These are phyloP conservation scores for Dorcus hopei DNA, from an alignment of 2,888 invertebrate species.

Conservation along the genomic window DNA sequence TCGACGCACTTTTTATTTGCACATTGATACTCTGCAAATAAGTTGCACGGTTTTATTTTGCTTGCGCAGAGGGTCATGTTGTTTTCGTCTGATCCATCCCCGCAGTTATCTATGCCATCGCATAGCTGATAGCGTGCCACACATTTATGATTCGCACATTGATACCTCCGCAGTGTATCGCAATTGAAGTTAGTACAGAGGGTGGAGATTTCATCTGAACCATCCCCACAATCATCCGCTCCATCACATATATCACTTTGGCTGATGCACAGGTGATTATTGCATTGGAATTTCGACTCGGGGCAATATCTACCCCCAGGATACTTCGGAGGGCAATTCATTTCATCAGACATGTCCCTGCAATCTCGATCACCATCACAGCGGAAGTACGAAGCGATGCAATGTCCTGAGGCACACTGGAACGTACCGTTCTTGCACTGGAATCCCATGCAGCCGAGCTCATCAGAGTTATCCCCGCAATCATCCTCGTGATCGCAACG, in stretches of 20 bases:
- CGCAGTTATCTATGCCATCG: slow-evolving; percentile 90
- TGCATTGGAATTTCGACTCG: slow-evolving; percentile 86
- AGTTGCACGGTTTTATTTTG: slow-evolving; percentile 73
- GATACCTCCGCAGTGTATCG: slow-evolving; percentile 61
- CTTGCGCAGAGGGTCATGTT: slow-evolving; percentile 85
- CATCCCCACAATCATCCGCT: slow-evolving; percentile 89
- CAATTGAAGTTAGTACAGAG: slow-evolving; percentile 85
- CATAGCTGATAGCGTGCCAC: slow-evolving; percentile 85
- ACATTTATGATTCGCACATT: slow-evolving; percentile 60
- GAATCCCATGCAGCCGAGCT: slow-evolving; percentile 76
- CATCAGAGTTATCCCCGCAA: slow-evolving; percentile 93
- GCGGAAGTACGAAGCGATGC: slow-evolving; percentile 82
- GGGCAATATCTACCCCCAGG: slow-evolving; percentile 87
- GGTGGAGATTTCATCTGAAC: slow-evolving; percentile 77
- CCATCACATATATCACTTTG: slow-evolving; percentile 90
- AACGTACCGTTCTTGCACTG: slow-evolving; percentile 87
- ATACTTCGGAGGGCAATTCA: slow-evolving; percentile 83
- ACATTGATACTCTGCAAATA: slow-evolving; percentile 79
- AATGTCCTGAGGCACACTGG: slow-evolving; percentile 90
- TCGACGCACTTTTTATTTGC: slow-evolving; percentile 84
- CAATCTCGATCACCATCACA: slow-evolving; percentile 91
- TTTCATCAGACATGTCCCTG: slow-evolving; percentile 85
- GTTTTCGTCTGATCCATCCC: slow-evolving; percentile 93
- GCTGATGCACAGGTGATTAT: slow-evolving; percentile 88
- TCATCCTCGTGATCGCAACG: slow-evolving; percentile 96